Evolutionary conservation across 2,797 vertebrate species (phyloP), one percentile per base, ranked within the genome.

Genomic region (Tarsius wallacei): DNA sequence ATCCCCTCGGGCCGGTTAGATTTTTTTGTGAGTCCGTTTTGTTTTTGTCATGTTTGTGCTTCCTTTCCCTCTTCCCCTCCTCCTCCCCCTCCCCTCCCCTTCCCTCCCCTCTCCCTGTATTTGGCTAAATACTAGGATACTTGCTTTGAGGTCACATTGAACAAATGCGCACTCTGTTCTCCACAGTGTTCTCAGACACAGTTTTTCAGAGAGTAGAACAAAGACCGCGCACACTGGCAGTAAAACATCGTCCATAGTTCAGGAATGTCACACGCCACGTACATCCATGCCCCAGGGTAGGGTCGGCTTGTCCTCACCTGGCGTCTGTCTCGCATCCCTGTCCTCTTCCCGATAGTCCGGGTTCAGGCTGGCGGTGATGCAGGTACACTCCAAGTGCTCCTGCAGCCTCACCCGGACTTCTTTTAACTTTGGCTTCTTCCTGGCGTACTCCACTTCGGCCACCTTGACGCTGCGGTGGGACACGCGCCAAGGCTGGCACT

Each of bases 321-420:
- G 99, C 99, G 98, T 99, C 99, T 99, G 99, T 99, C 59, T 98
- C 98, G 94, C 98, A 99, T 99, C 99, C 94, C 99, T 99, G 98
- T 99, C 99, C 99, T 99, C 99, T 97, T 99, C 99, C 87, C 99
- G 99, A 98, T 99, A 99, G 98, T 99, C 99, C 97, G 98, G 99
- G 98, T 99, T 99, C 89, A 99, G 99, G 99, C 99, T 99, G 90
- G 99, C 99, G 74, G 99, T 98, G 28, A 99, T 98, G 98, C 99
- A 99, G 93, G 99, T 98, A 92, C 99, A 99, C 98, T 99, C 99
- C 99, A 99, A 98, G 98, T 99, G 99, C 98, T 99, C 99, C 99
- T 99, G 99, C 99, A 99, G 99, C 98, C 99, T 99, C 98, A 99
- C 99, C 98, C 99, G 99, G 97, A 99, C 99, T 99, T 99, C 99